phyloP scores from a whole-genome alignment of 2,888 invertebrate genomes.

The Tiliacea citrago region DNA sequence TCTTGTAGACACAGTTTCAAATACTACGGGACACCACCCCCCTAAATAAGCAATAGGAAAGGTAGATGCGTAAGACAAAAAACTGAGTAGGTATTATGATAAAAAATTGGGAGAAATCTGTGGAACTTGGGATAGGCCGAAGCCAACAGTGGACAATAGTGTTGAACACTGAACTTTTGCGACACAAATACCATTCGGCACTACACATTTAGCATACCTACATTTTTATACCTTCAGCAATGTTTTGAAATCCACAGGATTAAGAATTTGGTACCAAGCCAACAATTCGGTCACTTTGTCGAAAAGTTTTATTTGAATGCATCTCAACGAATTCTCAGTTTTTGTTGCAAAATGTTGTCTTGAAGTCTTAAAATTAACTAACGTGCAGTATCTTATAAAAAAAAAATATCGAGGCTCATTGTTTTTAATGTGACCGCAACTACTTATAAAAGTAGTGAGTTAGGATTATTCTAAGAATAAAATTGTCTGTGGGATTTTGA shows the following conservation, averaged over 20 bases:
- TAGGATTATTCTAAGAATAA: constrained; percentile 4
- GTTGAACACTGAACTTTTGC: constrained; percentile 25
- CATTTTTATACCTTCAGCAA: constrained; percentile 23
- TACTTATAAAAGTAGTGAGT: constrained; percentile 15
- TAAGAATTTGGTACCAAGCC: constrained; percentile 51
- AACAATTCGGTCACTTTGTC: constrained; percentile 37
- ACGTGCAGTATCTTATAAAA: constrained; percentile 33
- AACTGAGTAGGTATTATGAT: too few species aligned
- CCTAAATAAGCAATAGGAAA: neutral
- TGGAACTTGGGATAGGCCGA: too few species aligned
- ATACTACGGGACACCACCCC: neutral
- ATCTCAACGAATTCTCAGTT: constrained; percentile 35
- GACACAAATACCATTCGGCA: constrained; percentile 24
- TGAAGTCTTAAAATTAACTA: constrained; percentile 13
- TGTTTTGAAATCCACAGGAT: constrained; percentile 39
- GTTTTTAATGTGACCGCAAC: constrained; percentile 43
- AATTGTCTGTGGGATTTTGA: neutral
- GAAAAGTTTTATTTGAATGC: constrained; percentile 52
- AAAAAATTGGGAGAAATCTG: neutral
- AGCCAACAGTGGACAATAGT: neutral
- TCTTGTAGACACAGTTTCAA: neutral
- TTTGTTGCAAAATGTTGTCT: constrained; percentile 34
- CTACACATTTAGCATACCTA: constrained; percentile 15
- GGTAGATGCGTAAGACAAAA: neutral
- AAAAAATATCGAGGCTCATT: constrained; percentile 42